phyloP scores from a whole-genome alignment of 2,113 vertebrate species.

The Ivindomyrus marchei region DNA sequence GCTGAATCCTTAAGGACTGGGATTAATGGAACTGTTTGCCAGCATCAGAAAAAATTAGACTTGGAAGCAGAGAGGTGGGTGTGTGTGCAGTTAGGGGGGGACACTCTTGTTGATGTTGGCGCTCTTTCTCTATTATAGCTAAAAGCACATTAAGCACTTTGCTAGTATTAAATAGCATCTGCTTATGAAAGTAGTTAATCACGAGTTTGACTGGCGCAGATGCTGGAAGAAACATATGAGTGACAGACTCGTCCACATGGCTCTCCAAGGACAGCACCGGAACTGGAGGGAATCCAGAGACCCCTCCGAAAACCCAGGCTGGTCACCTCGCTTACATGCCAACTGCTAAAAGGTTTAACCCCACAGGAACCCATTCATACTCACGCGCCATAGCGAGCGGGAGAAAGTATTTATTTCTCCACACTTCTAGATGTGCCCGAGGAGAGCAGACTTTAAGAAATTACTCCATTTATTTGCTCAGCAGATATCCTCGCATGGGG shows the following conservation, averaged over 20 bases:
- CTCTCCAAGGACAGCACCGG: neutral
- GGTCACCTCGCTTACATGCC: neutral
- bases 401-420: neutral
- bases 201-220: neutral
- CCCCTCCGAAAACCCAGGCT: neutral
- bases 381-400: neutral
- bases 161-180: slow-evolving; percentile 11
- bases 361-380: neutral
- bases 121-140: neutral
- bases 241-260: neutral
- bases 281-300: neutral
- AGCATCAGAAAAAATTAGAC: neutral
- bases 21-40: slow-evolving; percentile 7
- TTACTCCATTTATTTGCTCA: neutral
- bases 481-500: neutral
- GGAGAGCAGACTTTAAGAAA: slow-evolving; percentile 3
- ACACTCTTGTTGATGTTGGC: neutral
- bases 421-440: neutral
- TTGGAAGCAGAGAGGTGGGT: neutral
- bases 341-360: neutral
- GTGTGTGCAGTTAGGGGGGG: neutral
- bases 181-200: slow-evolving; percentile 11
- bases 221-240: neutral
- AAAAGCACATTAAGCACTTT: slow-evolving; percentile 18
- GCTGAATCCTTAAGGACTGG: neutral